Evolutionary conservation across 2,113 vertebrate genomes (phyloP).

Genomic region (Scolopax mira): DNA sequence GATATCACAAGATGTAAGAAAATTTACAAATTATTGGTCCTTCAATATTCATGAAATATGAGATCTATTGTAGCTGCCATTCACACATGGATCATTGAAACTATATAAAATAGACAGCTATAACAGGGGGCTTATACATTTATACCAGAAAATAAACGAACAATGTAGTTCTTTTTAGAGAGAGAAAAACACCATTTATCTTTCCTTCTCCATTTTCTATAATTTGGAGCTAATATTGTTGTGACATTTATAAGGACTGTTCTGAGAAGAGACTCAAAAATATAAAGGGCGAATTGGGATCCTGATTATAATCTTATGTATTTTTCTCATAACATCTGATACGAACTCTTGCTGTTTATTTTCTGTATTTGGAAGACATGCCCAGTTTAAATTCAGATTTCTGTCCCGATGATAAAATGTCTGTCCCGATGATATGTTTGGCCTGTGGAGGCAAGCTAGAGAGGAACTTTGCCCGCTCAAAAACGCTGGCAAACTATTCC

Average conservation of each 20-base stretch:
- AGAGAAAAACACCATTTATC: not conserved
- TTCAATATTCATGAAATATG: not conserved
- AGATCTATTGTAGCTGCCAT: not conserved
- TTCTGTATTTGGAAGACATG: not conserved
- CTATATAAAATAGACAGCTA: not conserved
- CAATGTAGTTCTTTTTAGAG: not conserved
- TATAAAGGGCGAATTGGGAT: not conserved
- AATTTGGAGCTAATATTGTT: conserved; percentile 11
- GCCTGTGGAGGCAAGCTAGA: not conserved
- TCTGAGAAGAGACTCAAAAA: conserved; percentile 15
- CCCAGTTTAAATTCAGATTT: not conserved
- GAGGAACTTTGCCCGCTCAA: not conserved
- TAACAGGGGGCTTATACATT: not conserved
- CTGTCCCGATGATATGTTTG: not conserved
- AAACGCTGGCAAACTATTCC: not conserved
- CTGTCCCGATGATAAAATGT: not conserved
- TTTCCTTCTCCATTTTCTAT: not conserved
- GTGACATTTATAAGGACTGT: conserved; percentile 12
- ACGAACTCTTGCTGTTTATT: not conserved
- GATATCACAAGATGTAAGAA: conserved; percentile 27
- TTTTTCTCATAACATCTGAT: conserved; percentile 37
- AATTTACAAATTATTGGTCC: conserved; percentile 36
- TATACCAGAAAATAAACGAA: not conserved
- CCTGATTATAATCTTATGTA: conserved; percentile 5
- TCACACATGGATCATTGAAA: not conserved